phyloP scores from a whole-genome alignment of 2,113 vertebrate genomes.

The Cyprinus carpio region DNA sequence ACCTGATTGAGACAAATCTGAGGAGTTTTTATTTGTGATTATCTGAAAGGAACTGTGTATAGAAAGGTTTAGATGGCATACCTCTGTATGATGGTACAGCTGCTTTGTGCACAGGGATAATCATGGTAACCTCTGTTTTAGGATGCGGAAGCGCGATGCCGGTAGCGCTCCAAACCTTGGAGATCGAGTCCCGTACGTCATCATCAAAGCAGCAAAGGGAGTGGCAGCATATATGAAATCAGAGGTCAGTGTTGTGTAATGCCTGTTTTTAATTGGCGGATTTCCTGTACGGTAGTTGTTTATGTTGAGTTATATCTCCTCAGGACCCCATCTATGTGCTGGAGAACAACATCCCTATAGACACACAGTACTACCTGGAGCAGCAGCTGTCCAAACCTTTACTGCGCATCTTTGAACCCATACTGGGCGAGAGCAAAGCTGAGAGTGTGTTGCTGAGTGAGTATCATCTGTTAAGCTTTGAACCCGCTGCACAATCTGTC shows the following conservation, averaged over 20 bases:
- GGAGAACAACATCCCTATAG: slow-evolving; percentile 92
- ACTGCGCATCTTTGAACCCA: slow-evolving; percentile 90
- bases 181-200: slow-evolving; percentile 90
- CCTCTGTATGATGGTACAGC: neutral
- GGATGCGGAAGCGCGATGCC: slow-evolving; percentile 90
- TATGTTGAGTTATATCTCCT: slow-evolving; percentile 15
- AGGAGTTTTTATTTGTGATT: no score
- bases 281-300: neutral
- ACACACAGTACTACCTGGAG: slow-evolving; percentile 91
- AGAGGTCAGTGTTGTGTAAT: slow-evolving; percentile 74
- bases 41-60: neutral
- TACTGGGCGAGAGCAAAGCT: slow-evolving; percentile 86
- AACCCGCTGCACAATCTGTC: neutral
- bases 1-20: neutral
- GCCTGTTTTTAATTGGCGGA: neutral
- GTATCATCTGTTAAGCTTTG: slow-evolving; percentile 41
- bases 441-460: slow-evolving; percentile 85
- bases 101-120: neutral
- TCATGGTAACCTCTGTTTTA: slow-evolving; percentile 56
- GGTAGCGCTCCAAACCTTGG: slow-evolving; percentile 90
- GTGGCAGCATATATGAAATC: slow-evolving; percentile 93
- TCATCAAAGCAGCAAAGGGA: slow-evolving; percentile 87
- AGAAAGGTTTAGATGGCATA: neutral
- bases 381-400: slow-evolving; percentile 92
- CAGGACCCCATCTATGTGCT: slow-evolving; percentile 91